Conservation (phyloP, 2,113 vertebrate genomes). For the Entelurus aequoreus region DNA sequence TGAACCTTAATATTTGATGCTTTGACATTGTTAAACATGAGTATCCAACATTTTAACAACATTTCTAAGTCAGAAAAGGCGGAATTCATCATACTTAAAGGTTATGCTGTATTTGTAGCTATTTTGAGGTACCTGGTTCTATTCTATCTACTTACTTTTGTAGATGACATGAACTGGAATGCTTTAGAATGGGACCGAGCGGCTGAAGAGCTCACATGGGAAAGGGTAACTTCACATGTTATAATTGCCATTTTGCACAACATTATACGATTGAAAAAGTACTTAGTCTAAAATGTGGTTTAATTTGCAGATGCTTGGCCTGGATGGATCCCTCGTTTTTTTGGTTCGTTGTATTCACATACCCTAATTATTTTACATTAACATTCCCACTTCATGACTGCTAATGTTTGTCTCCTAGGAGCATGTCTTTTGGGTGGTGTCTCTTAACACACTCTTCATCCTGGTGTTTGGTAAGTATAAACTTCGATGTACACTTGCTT, state of each 20-base stretch:
- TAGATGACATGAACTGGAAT: constrained; percentile 99
- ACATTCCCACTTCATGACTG: background rate
- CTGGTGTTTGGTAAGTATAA: constrained; percentile 90
- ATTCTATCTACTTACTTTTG: constrained; percentile 5
- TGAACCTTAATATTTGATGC: too few relatives aligned
- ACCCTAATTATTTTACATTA: background rate
- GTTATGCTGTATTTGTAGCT: background rate
- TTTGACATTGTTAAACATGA: too few relatives aligned
- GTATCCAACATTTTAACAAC: too few relatives aligned
- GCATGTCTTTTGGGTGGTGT: constrained; percentile 99
- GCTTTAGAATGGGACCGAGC: constrained; percentile 98
- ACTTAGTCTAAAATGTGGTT: constrained; percentile 6
- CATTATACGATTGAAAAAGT: background rate
- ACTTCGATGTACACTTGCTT: background rate
- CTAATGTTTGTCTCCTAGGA: constrained; percentile 72
- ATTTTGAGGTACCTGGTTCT: constrained; percentile 17
- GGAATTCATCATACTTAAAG: background rate
- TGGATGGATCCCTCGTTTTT: constrained; percentile 97
- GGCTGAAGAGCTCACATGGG: constrained; percentile 97
- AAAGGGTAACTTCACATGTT: constrained; percentile 76
- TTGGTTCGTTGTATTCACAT: constrained; percentile 71
- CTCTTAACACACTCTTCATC: constrained; percentile 96
- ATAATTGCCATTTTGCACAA: background rate
- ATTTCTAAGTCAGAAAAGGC: too few relatives aligned
- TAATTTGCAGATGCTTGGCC: constrained; percentile 86